Base-by-base conservation (phyloP, 2,113 vertebrate species). In the Nanorana parkeri region DNA sequence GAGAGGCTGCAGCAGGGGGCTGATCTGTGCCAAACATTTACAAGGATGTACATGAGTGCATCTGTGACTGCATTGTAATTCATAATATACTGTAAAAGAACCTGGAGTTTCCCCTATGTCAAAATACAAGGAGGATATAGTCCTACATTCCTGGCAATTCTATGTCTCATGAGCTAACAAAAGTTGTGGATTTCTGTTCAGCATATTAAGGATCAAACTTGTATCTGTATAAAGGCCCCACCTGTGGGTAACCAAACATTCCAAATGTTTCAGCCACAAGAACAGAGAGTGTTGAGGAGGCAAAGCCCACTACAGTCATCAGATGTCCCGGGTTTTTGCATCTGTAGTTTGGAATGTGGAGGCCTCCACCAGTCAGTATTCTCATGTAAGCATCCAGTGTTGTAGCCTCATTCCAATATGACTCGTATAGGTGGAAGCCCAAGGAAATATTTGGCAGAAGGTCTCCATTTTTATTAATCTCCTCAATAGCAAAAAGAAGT, bases 191-290 rank as follows among this genome's bases (percentile, higher is more conserved):
- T 20, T 2, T 6, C 5, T 19, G 11, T 19, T 21, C 19, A 21
- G 56, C 1, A 19, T 60, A n/a, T 60, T 60, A 60, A 19, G 56
- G 11, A 60, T 60, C 19, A 60, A 60, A n/a, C 56, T 60, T 19
- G 1, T 23, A 23, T 60, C 58, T 60, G 56, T 17, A 20, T 28
- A 58, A 60, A 21, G 26, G 13, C 26, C 78, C 13, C 21, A 80
- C 78, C 78, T 80, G 78, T 20, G 78, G 78, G 36, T 71, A 63
- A 3, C 78, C 67, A 72, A 21, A 72, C 19, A 80, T 69, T 8
- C 68, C 78, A 61, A 80, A 80, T 26, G 58, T 63, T 10, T 69
- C 71, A 23, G 67, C 68, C 21, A 80, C 67, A 23, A 69, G 11
- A 63, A 63, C 20, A 10, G 78, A 80, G 29, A 47, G 55, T 23